These are phyloP conservation scores for Pica pica DNA, from an alignment of 2,113 vertebrate species.

Conservation along the genomic window DNA sequence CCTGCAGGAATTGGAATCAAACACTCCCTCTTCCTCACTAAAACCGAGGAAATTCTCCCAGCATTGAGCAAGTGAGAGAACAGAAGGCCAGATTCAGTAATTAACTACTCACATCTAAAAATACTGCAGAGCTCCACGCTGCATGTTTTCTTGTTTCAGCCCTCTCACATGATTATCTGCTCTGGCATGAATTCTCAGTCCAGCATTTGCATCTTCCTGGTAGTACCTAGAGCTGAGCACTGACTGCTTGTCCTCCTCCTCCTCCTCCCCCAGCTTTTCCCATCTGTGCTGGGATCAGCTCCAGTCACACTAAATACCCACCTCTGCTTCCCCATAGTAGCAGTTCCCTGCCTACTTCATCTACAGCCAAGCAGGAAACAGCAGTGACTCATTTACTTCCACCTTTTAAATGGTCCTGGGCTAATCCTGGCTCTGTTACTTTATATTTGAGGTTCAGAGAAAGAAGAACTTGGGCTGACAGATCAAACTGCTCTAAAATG, in stretches of 20 bases:
- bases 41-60: not conserved
- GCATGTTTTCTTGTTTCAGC: constrained; percentile 8
- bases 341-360: not conserved
- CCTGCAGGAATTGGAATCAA: not conserved
- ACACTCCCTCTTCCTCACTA: not conserved
- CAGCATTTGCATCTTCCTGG: not conserved
- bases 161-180: constrained; percentile 4
- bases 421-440: not conserved
- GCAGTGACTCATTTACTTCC: not conserved
- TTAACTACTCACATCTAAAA: constrained; percentile 25
- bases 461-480: not conserved
- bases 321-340: not conserved
- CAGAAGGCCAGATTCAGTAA: not conserved
- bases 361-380: not conserved
- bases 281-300: constrained; percentile 26
- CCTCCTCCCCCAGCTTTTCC: not conserved
- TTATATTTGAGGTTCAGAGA: not conserved
- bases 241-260: not conserved
- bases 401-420: not conserved
- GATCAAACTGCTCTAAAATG: not conserved
- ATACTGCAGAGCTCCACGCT: not conserved
- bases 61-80: not conserved
- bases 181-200: constrained; percentile 3
- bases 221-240: not conserved
- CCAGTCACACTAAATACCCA: not conserved